Conservation (phyloP, 2,888 invertebrate species). For the Pyrochroa serraticornis region DNA sequence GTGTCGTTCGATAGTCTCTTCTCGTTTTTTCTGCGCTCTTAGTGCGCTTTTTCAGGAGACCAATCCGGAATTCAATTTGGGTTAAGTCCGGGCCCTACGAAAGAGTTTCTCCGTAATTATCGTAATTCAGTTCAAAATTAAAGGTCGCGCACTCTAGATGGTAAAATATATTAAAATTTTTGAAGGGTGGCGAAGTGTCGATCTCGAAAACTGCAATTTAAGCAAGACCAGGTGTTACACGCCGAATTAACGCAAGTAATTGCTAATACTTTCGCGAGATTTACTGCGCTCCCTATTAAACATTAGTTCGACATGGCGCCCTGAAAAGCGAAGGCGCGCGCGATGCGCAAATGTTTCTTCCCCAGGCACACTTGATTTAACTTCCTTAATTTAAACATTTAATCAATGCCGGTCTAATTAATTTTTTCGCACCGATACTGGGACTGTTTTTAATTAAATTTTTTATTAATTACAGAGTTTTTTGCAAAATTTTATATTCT, state of each 20-base stretch:
- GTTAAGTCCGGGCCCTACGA: no score
- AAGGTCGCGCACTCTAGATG: slow-evolving; percentile 9
- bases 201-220: slow-evolving; percentile 51
- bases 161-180: slow-evolving; percentile 32
- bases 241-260: slow-evolving; percentile 58
- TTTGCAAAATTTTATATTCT: no score
- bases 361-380: slow-evolving; percentile 47
- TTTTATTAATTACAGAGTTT: neutral
- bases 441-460: slow-evolving; percentile 24
- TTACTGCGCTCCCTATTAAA: slow-evolving; percentile 54
- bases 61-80: no score
- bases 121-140: no score
- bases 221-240: slow-evolving; percentile 55
- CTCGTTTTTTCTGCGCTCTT: no score
- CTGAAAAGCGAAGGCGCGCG: slow-evolving; percentile 30
- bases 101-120: no score
- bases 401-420: slow-evolving; percentile 49
- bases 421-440: slow-evolving; percentile 35
- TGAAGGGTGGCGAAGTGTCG: slow-evolving; percentile 40
- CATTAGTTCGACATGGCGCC: slow-evolving; percentile 53
- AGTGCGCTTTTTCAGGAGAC: no score
- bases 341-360: slow-evolving; percentile 29
- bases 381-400: slow-evolving; percentile 52
- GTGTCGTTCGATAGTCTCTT: no score
- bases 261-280: slow-evolving; percentile 57